Base-by-base conservation (phyloP, 2,797 vertebrate genomes). In the Takifugu rubripes region DNA sequence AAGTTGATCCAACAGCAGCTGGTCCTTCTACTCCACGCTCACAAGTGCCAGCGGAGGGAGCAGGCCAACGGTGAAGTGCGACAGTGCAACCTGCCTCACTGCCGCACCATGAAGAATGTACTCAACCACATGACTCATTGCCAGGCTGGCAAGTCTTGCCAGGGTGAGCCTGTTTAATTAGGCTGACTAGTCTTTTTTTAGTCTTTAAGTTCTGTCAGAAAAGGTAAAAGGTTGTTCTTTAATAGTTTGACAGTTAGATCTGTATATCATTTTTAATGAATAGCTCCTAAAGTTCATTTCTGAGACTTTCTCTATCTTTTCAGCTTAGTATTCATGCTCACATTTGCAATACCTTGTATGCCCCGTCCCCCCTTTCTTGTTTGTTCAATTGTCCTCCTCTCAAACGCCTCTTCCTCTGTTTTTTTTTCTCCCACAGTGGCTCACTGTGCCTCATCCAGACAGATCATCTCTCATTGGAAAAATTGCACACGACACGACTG, bases 391-490 rank as follows among this genome's bases (percentile, higher is more conserved):
- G 29, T 56, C 16, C 17, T 21, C 45, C 26, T 54, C 50, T 49
- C 29, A 50, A 3, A 47, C 6, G 52, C 25, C 12, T 57, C 25
- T 64, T 65, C 33, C 21, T 16, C 25, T 48, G 31, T 55, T 6
- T 54, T 29, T n/a, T 70, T 11, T 47, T 53, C 45, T 63, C 50
- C 63, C 45, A 49, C 75, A 98, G 96, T 99, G 89, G 96, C 96
- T 57, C 97, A 99, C 80, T 99, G 97, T 52, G 97, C 97, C 10
- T 99, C 97, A 78, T 99, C 97, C 79, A 91, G 97, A 90, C 96
- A 99, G 93, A 99, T 99, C 87, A 98, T 98, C 90, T 98, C 97
- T 25, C 97, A 99, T 87, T 99, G 97, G 97, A 98, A 99, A 91
- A 99, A 98, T 64, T 99, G 96, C 90, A 99, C 97, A 0, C 88